Percentiles rank a stretch among this genome's conserved stretches.
Evolutionary conservation across 2,888 invertebrate species (phyloP).

Genomic region (Calliphora vomitoria): DNA sequence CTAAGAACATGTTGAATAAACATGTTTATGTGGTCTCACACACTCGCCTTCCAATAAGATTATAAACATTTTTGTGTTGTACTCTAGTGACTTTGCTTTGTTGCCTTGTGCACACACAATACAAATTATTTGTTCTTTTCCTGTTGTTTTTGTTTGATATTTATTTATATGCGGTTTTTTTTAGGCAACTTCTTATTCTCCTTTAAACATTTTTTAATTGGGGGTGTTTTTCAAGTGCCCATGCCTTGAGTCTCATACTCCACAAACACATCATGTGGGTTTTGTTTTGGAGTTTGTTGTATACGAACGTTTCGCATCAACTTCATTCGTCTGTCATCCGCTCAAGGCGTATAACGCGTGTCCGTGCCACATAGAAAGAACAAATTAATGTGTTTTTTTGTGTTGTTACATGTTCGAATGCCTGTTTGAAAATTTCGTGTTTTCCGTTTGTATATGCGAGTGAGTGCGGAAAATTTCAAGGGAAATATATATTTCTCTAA

Average conservation of each 20-base stretch:
- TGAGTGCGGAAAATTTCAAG: constrained; percentile 29
- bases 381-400: constrained; percentile 10
- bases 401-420: constrained; percentile 5
- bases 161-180: constrained; percentile 50
- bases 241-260: constrained; percentile 39
- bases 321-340: constrained; percentile 70
- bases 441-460: constrained; percentile 3
- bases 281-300: constrained; percentile 67
- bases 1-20: constrained; percentile 51
- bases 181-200: constrained; percentile 25
- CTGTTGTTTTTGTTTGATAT: constrained; percentile 42
- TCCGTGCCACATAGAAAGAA: constrained; percentile 32
- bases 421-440: constrained; percentile 35
- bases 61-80: constrained; percentile 42
- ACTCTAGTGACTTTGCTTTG: neutral
- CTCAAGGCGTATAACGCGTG: constrained; percentile 60
- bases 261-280: neutral
- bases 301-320: constrained; percentile 46
- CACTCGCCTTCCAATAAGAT: constrained; percentile 56
- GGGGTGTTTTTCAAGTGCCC: constrained; percentile 68
- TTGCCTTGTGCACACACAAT: neutral
- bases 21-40: constrained; percentile 26
- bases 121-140: constrained; percentile 42
- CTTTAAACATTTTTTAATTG: constrained; percentile 59
- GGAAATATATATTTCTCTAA: neutral